Evolutionary conservation across 2,113 vertebrate species (phyloP), one percentile per base, ranked within the genome.

Genomic region (Gymnocephalus cernua): DNA sequence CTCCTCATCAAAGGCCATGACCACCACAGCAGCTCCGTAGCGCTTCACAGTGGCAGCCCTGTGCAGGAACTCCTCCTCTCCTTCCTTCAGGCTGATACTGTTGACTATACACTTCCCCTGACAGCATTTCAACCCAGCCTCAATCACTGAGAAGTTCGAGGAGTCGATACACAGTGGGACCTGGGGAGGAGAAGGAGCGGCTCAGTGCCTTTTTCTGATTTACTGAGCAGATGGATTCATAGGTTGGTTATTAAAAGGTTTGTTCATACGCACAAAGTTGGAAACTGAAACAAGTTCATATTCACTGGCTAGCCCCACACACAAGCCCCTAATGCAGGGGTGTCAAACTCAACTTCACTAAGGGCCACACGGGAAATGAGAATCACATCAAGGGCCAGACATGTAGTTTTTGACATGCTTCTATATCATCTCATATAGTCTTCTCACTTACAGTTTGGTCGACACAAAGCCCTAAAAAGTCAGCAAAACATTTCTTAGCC

Each of bases 81-180:
- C 98, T 76, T 99, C 98, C 88, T 99, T 99, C 83, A 99, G 93
- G 57, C 98, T 99, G 91, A 99, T 97, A 79, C 98, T 99, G 85
- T 99, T 99, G 59, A 99, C 98, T 2, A 99, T 97, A 79, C 97
- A 97, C 82, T 99, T 99, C 2, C 98, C 98, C 90, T 99, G 98
- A 56, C 96, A 97, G 90, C 97, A 99, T 71, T 98, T 99, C 62
- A 99, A 82, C 5, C 98, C 98, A 0, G 97, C 97, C 89, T 99
- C 97, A 9, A 99, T 97, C 88, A 99, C 98, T 0, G 95, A 85
- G 64, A 99, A 99, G 83, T 97, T 98, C 1, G 98, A 99, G 0
- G 98, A 99, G 91, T 99, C 98, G 0, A 99, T 98, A 54, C 98
- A 99, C 79, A 99, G 89, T 0, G 98, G 98, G 68, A 99, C 97